Conservation (phyloP, 1,140 invertebrate genomes). For the Thaumatotibia leucotreta region DNA sequence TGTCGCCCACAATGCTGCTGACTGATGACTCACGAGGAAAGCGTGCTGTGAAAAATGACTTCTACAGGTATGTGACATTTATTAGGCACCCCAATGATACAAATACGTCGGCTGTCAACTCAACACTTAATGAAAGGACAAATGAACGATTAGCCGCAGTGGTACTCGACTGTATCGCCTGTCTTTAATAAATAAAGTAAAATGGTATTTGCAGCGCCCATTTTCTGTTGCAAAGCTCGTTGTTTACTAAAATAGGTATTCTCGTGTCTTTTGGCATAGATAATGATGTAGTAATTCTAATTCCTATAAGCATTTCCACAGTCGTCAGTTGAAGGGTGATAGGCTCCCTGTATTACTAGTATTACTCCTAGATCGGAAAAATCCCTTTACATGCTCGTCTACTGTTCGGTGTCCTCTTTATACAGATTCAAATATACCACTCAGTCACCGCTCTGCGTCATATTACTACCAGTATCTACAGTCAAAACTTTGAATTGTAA, state of each 20-base stretch:
- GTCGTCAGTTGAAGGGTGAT: too few relatives aligned
- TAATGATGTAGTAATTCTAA: too few relatives aligned
- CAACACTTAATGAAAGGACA: neutral
- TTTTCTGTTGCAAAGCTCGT: too few relatives aligned
- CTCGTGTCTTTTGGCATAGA: too few relatives aligned
- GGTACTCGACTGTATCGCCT: neutral
- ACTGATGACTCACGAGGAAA: slow-evolving; percentile 40
- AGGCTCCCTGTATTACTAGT: too few relatives aligned
- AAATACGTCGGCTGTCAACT: neutral
- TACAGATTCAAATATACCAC: neutral
- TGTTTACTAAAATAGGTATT: too few relatives aligned
- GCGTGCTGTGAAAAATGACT: slow-evolving; percentile 35
- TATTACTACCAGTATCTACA: neutral
- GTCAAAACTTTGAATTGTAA: neutral
- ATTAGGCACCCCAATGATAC: slow-evolving; percentile 20
- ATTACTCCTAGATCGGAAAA: too few relatives aligned
- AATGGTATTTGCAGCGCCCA: neutral
- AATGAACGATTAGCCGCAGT: neutral
- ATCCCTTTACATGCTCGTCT: too few relatives aligned
- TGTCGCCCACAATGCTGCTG: slow-evolving; percentile 47
- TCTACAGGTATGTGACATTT: slow-evolving; percentile 39
- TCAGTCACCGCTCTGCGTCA: neutral
- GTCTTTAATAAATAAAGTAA: neutral
- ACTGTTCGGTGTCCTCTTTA: too few relatives aligned
- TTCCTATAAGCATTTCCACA: too few relatives aligned